Evolutionary conservation across 2,888 invertebrate species (phyloP).

Genomic region (Cephus pygmeus): DNA sequence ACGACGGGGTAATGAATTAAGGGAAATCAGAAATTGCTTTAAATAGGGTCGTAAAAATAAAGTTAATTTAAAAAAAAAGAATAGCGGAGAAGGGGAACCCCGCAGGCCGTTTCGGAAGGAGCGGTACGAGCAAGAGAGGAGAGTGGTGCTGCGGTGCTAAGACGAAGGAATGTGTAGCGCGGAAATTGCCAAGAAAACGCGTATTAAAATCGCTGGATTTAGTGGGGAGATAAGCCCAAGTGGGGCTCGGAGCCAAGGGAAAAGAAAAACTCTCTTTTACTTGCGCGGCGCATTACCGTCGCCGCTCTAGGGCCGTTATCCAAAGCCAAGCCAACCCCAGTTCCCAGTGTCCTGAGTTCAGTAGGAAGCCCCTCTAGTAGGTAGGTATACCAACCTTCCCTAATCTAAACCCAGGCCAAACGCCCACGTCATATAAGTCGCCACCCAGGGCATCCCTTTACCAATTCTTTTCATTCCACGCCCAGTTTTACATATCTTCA

Average conservation of each 20-base stretch:
- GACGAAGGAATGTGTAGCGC: constrained; percentile 58
- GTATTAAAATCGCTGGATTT: constrained; percentile 72
- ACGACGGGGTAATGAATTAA: constrained; percentile 63
- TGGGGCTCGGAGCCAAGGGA: constrained; percentile 44
- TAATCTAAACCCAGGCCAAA: constrained; percentile 22
- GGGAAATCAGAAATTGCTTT: constrained; percentile 65
- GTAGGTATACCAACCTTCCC: background rate
- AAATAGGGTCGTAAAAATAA: constrained; percentile 63
- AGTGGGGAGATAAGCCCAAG: constrained; percentile 69
- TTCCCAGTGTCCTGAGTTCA: constrained; percentile 12
- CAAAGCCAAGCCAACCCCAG: constrained; percentile 44
- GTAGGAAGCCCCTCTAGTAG: background rate
- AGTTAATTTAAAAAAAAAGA: constrained; percentile 49
- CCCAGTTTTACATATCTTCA: background rate
- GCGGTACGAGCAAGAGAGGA: constrained; percentile 27
- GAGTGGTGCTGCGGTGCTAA: constrained; percentile 43
- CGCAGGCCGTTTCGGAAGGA: constrained; percentile 18
- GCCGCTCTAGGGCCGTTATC: constrained; percentile 55
- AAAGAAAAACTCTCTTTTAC: constrained; percentile 60
- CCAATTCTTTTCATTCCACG: constrained; percentile 28
- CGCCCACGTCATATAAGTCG: constrained; percentile 54
- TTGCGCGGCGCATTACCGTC: constrained; percentile 54
- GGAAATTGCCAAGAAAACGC: constrained; percentile 68
- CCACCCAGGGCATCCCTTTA: constrained; percentile 45
- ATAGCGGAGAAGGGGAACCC: constrained; percentile 21